Evolutionary conservation across 2,888 invertebrate species (phyloP), one percentile per base, ranked within the genome.

Genomic region (Geophilus truncorum): DNA sequence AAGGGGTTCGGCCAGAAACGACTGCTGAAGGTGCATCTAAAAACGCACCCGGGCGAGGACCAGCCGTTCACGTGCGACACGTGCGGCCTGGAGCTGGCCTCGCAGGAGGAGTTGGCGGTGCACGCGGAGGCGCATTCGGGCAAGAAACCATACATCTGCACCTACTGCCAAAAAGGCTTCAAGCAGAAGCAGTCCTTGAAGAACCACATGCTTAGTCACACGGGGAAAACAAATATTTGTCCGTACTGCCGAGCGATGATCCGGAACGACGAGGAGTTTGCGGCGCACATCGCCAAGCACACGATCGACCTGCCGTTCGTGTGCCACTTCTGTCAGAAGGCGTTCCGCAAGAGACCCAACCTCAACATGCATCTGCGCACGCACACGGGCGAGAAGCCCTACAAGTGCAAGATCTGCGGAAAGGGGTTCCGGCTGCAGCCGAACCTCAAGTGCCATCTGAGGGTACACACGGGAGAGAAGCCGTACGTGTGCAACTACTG

Each of bases 221-320:
- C 80, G 18, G 80, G 80, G 23, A 80, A 80, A 32, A 80, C 57
- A 10, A 57, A 80, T 21, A 80, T 80, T 34, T 80, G 80, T 34
- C 80, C 80, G 18, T 80, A 80, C 80, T 80, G 80, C 34, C 80
- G 70, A 23, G 80, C 80, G 21, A 80, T 80, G 80, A 80, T 80
- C 23, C 28, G 32, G 3, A 80, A 80, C 70, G 80, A 80, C 25
- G 80, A 80, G 18, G 80, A 80, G 21, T 80, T 62, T 34, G 25
- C 25, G 21, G 70, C 57, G 28, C 80, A 80, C 36, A 70, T 80
- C 15, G 62, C 62, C 32, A 10, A 15, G 21, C 80, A 80, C 70
- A 80, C 80, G 18, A 70, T 70, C 18, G 80, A 70, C 34, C 25
- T 80, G 30, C 80, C 80, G 23, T 80, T 62, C 70, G 70, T 80